These are phyloP conservation scores for Lithophane ornitopus DNA, from an alignment of 2,888 invertebrate species.

Conservation along the genomic window DNA sequence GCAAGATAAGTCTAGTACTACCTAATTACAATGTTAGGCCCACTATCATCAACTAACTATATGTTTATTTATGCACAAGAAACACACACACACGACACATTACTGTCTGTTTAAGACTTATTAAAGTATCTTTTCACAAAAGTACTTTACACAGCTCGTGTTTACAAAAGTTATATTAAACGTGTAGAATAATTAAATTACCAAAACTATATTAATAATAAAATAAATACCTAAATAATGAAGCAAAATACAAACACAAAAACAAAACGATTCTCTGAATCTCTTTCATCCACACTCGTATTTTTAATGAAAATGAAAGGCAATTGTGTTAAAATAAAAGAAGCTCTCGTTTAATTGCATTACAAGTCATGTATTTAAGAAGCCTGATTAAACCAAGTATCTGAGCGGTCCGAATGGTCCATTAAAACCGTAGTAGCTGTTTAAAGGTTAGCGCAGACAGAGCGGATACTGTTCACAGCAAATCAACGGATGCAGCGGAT, in stretches of 20 bases:
- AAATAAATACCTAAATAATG: slow-evolving; percentile 7
- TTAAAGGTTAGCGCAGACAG: slow-evolving; percentile 10
- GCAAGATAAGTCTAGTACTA: background rate
- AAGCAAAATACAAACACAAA: slow-evolving; percentile 9
- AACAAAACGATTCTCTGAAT: slow-evolving; percentile 7
- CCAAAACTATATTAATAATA: background rate
- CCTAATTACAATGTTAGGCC: background rate
- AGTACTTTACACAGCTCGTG: background rate
- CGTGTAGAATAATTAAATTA: background rate
- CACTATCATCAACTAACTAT: too few species aligned
- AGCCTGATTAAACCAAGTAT: slow-evolving; percentile 54
- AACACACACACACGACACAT: background rate
- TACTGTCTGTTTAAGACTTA: background rate
- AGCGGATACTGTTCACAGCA: background rate
- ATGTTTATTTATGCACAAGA: background rate
- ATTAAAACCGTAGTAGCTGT: slow-evolving; percentile 43
- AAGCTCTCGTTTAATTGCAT: slow-evolving; percentile 45
- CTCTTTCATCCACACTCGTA: slow-evolving; percentile 18
- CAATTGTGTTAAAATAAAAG: slow-evolving; percentile 50
- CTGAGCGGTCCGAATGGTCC: slow-evolving; percentile 41
- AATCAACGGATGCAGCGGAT: background rate
- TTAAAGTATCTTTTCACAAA: background rate
- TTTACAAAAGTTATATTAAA: background rate
- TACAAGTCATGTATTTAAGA: slow-evolving; percentile 62
- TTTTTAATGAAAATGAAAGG: slow-evolving; percentile 56